Conservation (phyloP, 2,113 vertebrate species). For the Tenebrosternarchus preto region DNA sequence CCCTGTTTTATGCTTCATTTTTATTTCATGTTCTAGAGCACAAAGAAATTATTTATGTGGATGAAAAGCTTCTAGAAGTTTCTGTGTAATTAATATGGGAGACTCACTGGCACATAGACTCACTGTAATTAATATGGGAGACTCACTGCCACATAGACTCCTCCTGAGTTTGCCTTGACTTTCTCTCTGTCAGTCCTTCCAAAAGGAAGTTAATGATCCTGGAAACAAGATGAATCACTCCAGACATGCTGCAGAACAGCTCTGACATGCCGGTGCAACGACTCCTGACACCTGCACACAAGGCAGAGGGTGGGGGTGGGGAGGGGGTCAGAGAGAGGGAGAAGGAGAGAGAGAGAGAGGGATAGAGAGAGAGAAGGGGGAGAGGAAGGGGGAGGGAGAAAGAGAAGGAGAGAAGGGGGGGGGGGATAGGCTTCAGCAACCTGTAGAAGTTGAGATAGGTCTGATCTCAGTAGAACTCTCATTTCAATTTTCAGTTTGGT, state of each 20-base stretch:
- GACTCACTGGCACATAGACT: conserved; percentile 82
- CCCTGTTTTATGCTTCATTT: neutral
- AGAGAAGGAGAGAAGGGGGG: neutral
- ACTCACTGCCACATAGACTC: conserved; percentile 82
- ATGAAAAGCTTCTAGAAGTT: conserved; percentile 59
- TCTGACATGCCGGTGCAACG: conserved; percentile 82
- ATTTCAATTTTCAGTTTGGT: conserved; percentile 49
- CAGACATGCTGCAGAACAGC: conserved; percentile 87
- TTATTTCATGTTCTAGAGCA: neutral
- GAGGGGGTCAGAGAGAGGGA: conserved; percentile 23
- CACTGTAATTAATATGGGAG: conserved; percentile 82
- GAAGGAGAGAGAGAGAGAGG: neutral
- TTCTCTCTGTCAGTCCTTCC: conserved; percentile 87
- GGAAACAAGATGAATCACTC: conserved; percentile 97
- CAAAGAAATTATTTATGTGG: conserved; percentile 45
- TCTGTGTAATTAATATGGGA: conserved; percentile 80
- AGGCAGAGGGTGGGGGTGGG: conserved; percentile 68
- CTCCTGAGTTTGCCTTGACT: conserved; percentile 80
- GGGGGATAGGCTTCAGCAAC: conserved; percentile 63
- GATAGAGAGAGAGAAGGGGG: conserved; percentile 12
- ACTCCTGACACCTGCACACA: conserved; percentile 84
- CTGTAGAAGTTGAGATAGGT: conserved; percentile 75
- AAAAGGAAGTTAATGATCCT: conserved; percentile 89
- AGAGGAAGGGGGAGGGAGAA: too few relatives aligned
- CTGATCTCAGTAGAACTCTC: conserved; percentile 69